phyloP scores from a whole-genome alignment of 2,888 invertebrate species.

The Ormyrus labotus region DNA sequence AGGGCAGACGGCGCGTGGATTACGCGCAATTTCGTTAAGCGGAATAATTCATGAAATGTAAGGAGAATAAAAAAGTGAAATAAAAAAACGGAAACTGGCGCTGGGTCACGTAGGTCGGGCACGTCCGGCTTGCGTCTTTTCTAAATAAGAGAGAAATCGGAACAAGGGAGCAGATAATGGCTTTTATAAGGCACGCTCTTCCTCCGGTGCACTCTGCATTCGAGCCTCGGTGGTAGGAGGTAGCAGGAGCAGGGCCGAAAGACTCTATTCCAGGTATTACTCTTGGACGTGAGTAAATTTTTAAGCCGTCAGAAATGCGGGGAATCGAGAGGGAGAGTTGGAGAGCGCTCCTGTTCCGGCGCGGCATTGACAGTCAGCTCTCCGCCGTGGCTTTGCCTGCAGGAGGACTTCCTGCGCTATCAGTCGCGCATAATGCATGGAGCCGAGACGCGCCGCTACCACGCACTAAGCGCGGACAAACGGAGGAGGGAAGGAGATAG shows the following conservation, averaged over 20 bases:
- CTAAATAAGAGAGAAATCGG: constrained; percentile 52
- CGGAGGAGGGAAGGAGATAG: constrained; percentile 11
- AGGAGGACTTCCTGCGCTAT: constrained; percentile 54
- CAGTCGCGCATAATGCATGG: constrained; percentile 54
- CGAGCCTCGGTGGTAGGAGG: background rate
- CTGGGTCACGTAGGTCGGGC: constrained; percentile 45
- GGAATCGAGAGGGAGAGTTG: constrained; percentile 14
- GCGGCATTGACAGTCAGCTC: constrained; percentile 50
- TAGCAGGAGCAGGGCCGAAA: constrained; percentile 7
- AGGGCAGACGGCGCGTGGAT: background rate
- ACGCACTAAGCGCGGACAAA: background rate
- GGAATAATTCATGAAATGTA: constrained; percentile 45
- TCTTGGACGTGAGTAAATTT: constrained; percentile 50
- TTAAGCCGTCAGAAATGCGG: constrained; percentile 28
- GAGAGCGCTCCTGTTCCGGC: constrained; percentile 52
- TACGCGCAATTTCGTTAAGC: constrained; percentile 32
- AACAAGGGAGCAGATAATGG: constrained; percentile 46
- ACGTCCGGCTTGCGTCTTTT: constrained; percentile 40
- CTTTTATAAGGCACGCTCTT: constrained; percentile 20
- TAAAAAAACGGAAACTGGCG: constrained; percentile 47
- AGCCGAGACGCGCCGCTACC: background rate
- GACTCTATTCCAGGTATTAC: constrained; percentile 48
- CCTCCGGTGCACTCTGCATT: constrained; percentile 6
- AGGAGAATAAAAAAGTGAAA: background rate
- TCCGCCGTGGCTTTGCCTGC: background rate